phyloP scores from a whole-genome alignment of 2,113 vertebrate genomes.

The Sturnira hondurensis region DNA sequence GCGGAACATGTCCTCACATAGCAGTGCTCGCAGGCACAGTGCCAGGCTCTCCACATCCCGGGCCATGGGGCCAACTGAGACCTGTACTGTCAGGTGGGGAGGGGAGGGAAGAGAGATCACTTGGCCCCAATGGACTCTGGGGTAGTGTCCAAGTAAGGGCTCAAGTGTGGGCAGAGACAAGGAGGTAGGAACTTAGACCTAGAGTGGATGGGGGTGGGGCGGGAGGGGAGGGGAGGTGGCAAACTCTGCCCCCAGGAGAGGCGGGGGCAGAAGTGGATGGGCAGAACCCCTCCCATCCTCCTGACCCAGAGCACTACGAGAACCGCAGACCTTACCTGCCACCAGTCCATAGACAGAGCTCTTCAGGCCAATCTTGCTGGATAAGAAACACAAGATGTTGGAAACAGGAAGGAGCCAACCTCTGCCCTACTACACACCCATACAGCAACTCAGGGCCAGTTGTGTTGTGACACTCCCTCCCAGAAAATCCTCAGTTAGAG shows the following conservation, averaged over 20 bases:
- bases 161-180: background rate
- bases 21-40: conserved; percentile 89
- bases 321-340: conserved; percentile 59
- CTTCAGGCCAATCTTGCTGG: conserved; percentile 71
- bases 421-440: background rate
- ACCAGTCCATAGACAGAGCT: conserved; percentile 65
- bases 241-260: background rate
- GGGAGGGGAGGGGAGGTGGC: background rate
- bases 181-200: background rate
- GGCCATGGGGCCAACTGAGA: conserved; percentile 84
- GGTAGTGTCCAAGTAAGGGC: background rate
- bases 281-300: background rate
- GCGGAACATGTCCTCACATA: conserved; percentile 90
- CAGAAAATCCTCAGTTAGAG: background rate
- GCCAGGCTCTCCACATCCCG: conserved; percentile 91
- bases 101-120: background rate
- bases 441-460: background rate
- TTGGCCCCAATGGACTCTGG: background rate
- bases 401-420: background rate
- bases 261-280: background rate
- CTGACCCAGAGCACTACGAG: background rate
- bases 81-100: conserved; percentile 32
- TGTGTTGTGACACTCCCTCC: background rate
- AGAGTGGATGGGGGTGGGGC: background rate
- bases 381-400: conserved; percentile 55